Evolutionary conservation across 2,113 vertebrate species (phyloP), one percentile per base, ranked within the genome.

Genomic region (Pedionomus torquatus): DNA sequence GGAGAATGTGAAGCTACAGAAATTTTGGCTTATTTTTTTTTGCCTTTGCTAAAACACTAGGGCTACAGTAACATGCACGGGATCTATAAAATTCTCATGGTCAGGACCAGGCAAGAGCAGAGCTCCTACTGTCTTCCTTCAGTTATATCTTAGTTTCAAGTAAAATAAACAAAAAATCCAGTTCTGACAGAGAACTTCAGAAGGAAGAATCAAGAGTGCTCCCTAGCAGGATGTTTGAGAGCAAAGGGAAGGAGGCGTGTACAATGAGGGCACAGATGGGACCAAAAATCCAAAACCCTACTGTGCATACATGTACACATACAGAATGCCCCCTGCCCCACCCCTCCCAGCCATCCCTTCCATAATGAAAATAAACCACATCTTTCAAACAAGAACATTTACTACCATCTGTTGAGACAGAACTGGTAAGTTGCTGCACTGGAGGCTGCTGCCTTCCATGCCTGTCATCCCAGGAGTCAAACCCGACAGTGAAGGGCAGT

Each of bases 271-370:
- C 26, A 16, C 3, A 23, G 25, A 11, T 1, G 14, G 17, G 17
- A 90, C 43, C 28, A 39, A 19, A 64, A 72, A 75, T 2, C 33
- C 39, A 30, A 43, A 72, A 13, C 6, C 10, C 12, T 23, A 24
- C 0, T 31, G 60, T 24, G 17, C 30, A 43, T 5, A 3, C 16
- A 17, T 1, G 1, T 24, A 54, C 10, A 23, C 16, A 35, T 2
- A 13, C 1, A 57, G 44, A 31, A 21, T 21, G 24, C 1, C 18
- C 7, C 24, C 16, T 6, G 28, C 3, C 6, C 17, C 30, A n/a
- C n/a, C n/a, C n/a, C n/a, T n/a, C 31, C 10, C 7, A 49, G 41
- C 8, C 9, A 3, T 28, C 72, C 41, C 17, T 74, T 90, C 31
- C 12, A 4, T 28, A 7, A 58, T 30, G 28, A 72, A 92, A 80